A percentile compares a stretch with the other conserved stretches of the same genome.
These are phyloP conservation scores for Sinopyrophorus schimmeli DNA, from an alignment of 2,888 invertebrate genomes.

Conservation along the genomic window DNA sequence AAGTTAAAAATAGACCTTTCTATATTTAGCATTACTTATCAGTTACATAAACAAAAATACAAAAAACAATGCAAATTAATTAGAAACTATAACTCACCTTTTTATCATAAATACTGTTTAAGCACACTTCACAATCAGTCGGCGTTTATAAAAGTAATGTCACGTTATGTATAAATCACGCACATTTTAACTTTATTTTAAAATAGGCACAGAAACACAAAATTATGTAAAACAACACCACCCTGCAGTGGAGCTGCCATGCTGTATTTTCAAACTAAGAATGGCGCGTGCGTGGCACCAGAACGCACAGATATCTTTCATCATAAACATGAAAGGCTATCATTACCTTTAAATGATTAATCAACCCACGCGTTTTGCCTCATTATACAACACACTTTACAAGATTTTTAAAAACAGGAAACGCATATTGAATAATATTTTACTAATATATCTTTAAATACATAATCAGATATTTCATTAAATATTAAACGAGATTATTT, in stretches of 20 bases:
- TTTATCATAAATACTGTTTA: conserved; percentile 6
- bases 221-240: conserved; percentile 43
- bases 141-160: conserved; percentile 11
- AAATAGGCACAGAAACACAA: conserved; percentile 30
- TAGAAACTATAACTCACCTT: conserved; percentile 15
- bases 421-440: no score
- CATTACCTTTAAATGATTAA: no score
- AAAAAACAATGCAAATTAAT: conserved; percentile 14
- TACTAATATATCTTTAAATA: no score
- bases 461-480: no score
- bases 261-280: conserved; percentile 50
- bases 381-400: no score
- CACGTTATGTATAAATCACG: conserved; percentile 14
- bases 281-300: conserved; percentile 50
- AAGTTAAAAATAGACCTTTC: not conserved
- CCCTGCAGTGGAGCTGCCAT: conserved; percentile 50
- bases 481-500: no score
- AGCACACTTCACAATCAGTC: conserved; percentile 10
- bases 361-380: no score
- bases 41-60: conserved; percentile 3
- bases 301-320: conserved; percentile 17
- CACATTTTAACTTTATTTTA: conserved; percentile 21
- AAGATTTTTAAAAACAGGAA: no score
- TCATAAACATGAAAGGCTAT: no score
- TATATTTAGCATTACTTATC: not conserved